phyloP scores from a whole-genome alignment of 2,888 invertebrate species.

The Drosophila anomalipes region DNA sequence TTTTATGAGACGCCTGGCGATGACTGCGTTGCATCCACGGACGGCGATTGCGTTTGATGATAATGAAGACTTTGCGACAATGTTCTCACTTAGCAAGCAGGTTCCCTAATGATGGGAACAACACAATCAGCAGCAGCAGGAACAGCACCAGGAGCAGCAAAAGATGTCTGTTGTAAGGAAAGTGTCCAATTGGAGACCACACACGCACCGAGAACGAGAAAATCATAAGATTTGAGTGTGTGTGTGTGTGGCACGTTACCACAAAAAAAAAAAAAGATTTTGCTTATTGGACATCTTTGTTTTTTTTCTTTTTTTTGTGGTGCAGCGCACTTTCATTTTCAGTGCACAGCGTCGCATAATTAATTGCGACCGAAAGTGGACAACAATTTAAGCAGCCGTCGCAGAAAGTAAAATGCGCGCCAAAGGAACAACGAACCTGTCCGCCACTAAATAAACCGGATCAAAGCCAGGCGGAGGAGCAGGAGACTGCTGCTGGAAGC shows the following conservation, averaged over 20 bases:
- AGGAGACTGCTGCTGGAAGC: slow-evolving; percentile 16
- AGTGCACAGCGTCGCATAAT: slow-evolving; percentile 73
- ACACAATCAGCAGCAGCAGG: neutral
- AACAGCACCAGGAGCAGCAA: neutral
- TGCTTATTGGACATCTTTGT: neutral
- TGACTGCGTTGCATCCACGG: slow-evolving; percentile 26
- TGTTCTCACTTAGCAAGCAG: slow-evolving; percentile 47
- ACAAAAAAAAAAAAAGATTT: neutral
- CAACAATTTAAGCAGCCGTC: slow-evolving; percentile 72
- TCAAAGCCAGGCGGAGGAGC: slow-evolving; percentile 48
- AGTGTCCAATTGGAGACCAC: slow-evolving; percentile 20
- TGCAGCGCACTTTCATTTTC: slow-evolving; percentile 76
- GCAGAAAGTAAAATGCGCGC: slow-evolving; percentile 77
- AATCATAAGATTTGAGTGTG: neutral
- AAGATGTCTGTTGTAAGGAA: slow-evolving; percentile 1
- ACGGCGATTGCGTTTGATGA: slow-evolving; percentile 62
- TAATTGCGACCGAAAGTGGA: slow-evolving; percentile 83
- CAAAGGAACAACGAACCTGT: slow-evolving; percentile 74
- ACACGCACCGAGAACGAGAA: slow-evolving; percentile 18
- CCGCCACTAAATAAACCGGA: slow-evolving; percentile 68
- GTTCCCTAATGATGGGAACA: slow-evolving; percentile 44
- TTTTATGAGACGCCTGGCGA: slow-evolving; percentile 63
- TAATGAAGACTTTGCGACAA: slow-evolving; percentile 67
- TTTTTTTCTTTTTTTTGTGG: neutral
- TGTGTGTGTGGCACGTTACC: slow-evolving; percentile 4